A percentile compares a stretch with the other conserved stretches of the same genome.
These are phyloP conservation scores for Styela clava DNA, from an alignment of 23 tunicate species.

Conservation along the genomic window DNA sequence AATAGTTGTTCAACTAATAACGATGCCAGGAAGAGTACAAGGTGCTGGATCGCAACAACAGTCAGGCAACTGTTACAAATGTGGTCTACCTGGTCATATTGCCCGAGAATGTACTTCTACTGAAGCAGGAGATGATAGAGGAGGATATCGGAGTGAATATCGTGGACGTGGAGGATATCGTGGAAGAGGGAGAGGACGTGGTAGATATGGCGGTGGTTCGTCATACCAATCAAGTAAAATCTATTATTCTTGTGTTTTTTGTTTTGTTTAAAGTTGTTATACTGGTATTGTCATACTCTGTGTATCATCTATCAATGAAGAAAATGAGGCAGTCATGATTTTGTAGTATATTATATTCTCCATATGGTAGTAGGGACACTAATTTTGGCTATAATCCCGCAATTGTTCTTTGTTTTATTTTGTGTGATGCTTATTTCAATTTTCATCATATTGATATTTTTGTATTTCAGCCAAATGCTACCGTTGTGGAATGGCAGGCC, in stretches of 20 bases:
- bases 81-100: constrained; percentile 83
- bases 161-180: constrained; percentile 52
- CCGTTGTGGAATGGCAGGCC: constrained; percentile 76
- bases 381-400: too few relatives aligned
- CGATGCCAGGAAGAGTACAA: constrained; percentile 8
- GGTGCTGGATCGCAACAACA: background rate
- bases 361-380: too few relatives aligned
- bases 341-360: too few relatives aligned
- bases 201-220: constrained; percentile 38
- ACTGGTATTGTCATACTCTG: background rate
- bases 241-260: constrained; percentile 11
- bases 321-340: too few relatives aligned
- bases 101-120: constrained; percentile 54
- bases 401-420: too few relatives aligned
- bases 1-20: too few relatives aligned
- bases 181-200: constrained; percentile 41
- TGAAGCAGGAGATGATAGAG: constrained; percentile 34
- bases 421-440: too few relatives aligned
- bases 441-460: too few relatives aligned
- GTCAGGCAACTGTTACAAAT: constrained; percentile 54
- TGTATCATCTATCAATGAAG: too few relatives aligned
- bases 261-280: background rate
- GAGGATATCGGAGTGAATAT: constrained; percentile 35
- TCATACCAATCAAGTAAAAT: background rate
- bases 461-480: constrained; percentile 57